Evolutionary conservation across 2,113 vertebrate genomes (phyloP).

Genomic region (Otocyon megalotis): DNA sequence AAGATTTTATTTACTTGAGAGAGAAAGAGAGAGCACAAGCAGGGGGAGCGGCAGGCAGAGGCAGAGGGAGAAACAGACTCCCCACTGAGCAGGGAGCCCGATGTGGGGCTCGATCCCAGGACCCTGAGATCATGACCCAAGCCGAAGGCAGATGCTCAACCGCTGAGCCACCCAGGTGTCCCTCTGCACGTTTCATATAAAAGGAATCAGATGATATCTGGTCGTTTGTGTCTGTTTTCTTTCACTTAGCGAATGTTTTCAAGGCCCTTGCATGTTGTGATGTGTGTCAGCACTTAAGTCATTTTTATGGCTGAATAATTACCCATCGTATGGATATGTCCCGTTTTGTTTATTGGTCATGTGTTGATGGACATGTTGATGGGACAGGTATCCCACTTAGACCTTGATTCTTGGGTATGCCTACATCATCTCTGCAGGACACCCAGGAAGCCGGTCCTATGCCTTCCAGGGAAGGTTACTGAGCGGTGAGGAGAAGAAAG

Average conservation of each 20-base stretch:
- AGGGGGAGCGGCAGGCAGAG: no score
- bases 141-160: no score
- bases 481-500: not conserved
- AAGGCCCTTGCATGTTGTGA: not conserved
- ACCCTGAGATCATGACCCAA: no score
- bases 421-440: not conserved
- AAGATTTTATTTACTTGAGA: no score
- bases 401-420: not conserved
- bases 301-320: not conserved
- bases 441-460: not conserved
- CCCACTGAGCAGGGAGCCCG: no score
- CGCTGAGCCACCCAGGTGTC: no score
- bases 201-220: not conserved
- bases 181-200: not conserved
- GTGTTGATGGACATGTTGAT: not conserved
- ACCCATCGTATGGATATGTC: not conserved
- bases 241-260: not conserved
- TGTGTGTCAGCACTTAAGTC: not conserved
- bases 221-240: not conserved
- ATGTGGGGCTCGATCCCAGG: no score
- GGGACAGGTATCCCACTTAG: not conserved
- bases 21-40: no score
- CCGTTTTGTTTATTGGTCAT: not conserved
- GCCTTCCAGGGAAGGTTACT: not conserved
- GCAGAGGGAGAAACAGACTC: no score